Percentiles rank a stretch among this genome's conserved stretches.
Evolutionary conservation across 2,888 invertebrate species (phyloP).

Genomic region (Thecocarcelia acutangulata): DNA sequence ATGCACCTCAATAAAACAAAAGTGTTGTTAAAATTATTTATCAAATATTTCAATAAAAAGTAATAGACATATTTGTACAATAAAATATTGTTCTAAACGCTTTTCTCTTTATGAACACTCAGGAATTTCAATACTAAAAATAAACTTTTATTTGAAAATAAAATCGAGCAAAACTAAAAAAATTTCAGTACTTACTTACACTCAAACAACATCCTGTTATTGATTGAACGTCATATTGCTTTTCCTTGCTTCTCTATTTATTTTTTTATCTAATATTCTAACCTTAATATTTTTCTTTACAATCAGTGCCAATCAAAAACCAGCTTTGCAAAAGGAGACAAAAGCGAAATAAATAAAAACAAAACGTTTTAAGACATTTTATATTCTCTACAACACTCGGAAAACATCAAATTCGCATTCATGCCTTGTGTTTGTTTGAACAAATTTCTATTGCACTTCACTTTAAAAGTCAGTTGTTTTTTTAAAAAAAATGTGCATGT

Average conservation of each 20-base stretch:
- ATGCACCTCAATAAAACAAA: not conserved
- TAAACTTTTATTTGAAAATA: constrained; percentile 7
- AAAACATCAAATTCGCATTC: constrained; percentile 25
- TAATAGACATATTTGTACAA: constrained; percentile 22
- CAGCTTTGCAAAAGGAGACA: not conserved
- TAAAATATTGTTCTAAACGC: not conserved
- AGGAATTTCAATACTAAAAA: constrained; percentile 27
- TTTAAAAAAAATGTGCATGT: not conserved
- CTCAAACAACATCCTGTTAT: constrained; percentile 15
- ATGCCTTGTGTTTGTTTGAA: not conserved
- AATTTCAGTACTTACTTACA: constrained; percentile 6
- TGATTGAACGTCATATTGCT: constrained; percentile 23
- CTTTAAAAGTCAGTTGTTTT: constrained; percentile 6
- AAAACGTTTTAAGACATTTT: constrained; percentile 13
- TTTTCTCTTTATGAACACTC: not conserved
- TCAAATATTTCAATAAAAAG: not conserved
- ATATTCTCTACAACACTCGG: constrained; percentile 4
- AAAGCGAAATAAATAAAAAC: not conserved
- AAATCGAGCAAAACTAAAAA: not conserved
- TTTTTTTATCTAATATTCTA: no score
- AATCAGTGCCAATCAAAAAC: constrained; percentile 27
- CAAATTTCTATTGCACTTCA: not conserved
- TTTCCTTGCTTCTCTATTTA: no score
- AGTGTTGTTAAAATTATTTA: not conserved
- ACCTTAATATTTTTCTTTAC: not conserved